Base-by-base conservation (phyloP, 2,888 invertebrate genomes). In the Quadroppia sp. region DNA sequence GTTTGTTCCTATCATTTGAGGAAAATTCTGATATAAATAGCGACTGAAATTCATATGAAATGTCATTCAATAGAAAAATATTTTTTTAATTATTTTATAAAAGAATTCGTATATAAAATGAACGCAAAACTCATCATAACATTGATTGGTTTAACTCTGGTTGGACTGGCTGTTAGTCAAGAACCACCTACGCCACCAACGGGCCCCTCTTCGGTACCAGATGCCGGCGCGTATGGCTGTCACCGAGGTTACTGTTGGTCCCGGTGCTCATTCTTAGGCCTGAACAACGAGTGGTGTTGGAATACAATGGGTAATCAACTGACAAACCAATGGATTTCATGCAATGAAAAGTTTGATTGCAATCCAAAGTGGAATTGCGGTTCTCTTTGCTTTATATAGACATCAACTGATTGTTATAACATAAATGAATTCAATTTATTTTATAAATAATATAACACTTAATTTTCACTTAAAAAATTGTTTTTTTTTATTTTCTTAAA, bases 251-350 rank as follows among this genome's bases (percentile, higher is more conserved):
- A 59, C 25, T 59, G 59, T 59, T 59, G 59, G 59, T 59, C 59
- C 17, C 6, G 59, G 4, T 59, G 59, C 17, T 7, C 59, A 9
- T 59, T 59, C 17, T 15, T 59, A 15, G 59, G 59, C 13, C 6
- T 59, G 17, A 59, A 59, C 32, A 59, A 59, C 59, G 59, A 59
- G 30, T 59, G 59, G 59, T 59, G 59, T 30, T 59, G 59, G 59
- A 25, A 13, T 28, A 59, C 59, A 28, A 6, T 3, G 17, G 59
- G 59, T 17, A n/a, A 3, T 28, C 59, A 59, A 59, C 17, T 59
- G 59, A 59, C 59, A 7, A 59, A 59, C 17, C 59, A 59, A 30
- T 59, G 59, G 59, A 59, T 59, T 17, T 17, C 9, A 59, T 59
- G 59, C 59, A 6, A 3, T 2, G 59, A 59, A 2, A 59, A 59